Evolutionary conservation across 2,113 vertebrate species (phyloP).

Genomic region (Clarias gariepinus): DNA sequence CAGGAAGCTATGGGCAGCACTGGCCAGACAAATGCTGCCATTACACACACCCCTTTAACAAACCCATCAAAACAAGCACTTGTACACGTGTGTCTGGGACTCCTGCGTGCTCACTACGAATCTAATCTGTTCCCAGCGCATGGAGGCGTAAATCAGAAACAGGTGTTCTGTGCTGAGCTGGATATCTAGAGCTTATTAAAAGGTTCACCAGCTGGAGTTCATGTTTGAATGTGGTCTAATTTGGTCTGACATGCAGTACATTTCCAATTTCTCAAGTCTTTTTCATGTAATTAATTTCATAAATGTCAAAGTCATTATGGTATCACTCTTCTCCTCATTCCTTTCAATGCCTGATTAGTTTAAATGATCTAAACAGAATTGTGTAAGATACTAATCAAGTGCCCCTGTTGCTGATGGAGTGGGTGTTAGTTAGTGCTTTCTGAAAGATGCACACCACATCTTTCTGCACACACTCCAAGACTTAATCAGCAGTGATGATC

Average conservation of each 20-base stretch:
- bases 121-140: slow-evolving; percentile 53
- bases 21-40: slow-evolving; percentile 26
- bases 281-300: slow-evolving; percentile 48
- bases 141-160: slow-evolving; percentile 56
- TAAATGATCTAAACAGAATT: slow-evolving; percentile 33
- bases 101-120: slow-evolving; percentile 40
- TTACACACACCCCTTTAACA: slow-evolving; percentile 35
- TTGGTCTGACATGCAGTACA: slow-evolving; percentile 51
- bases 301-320: slow-evolving; percentile 47
- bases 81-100: slow-evolving; percentile 35
- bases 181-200: slow-evolving; percentile 56
- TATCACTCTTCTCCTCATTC: slow-evolving; percentile 37
- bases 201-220: slow-evolving; percentile 55
- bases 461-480: neutral
- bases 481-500: neutral
- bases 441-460: neutral
- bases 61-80: slow-evolving; percentile 46
- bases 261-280: slow-evolving; percentile 48
- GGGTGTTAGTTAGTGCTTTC: neutral
- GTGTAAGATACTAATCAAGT: slow-evolving; percentile 26
- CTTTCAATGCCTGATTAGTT: slow-evolving; percentile 36
- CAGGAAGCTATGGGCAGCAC: neutral
- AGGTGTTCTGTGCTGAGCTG: slow-evolving; percentile 47
- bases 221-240: slow-evolving; percentile 49
- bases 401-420: slow-evolving; percentile 1